phyloP scores from a whole-genome alignment of 2,888 invertebrate species.

The Agrotis segetum region DNA sequence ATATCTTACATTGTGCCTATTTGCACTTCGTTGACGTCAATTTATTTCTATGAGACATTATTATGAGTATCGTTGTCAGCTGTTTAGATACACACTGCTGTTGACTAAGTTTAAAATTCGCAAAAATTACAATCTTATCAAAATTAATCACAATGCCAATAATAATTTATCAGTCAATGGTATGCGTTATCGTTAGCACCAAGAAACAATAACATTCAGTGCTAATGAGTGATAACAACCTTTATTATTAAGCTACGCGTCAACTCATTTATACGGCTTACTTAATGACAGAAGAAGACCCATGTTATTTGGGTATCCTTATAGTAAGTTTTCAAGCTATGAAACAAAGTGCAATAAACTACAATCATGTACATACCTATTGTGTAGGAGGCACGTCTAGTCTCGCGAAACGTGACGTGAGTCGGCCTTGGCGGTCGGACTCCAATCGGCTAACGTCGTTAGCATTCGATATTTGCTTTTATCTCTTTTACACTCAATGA shows the following conservation, averaged over 20 bases:
- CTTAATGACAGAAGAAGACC: conserved; percentile 39
- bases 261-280: conserved; percentile 26
- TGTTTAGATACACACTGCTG: conserved; percentile 45
- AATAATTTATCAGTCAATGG: conserved; percentile 60
- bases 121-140: conserved; percentile 24
- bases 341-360: conserved; percentile 80
- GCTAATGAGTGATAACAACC: conserved; percentile 41
- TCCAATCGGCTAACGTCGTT: conserved; percentile 80
- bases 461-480: conserved; percentile 71
- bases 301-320: conserved; percentile 35
- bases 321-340: conserved; percentile 46
- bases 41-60: conserved; percentile 43
- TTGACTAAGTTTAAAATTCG: conserved; percentile 35
- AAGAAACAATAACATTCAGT: conserved; percentile 54
- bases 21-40: conserved; percentile 59
- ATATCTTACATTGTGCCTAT: conserved; percentile 24
- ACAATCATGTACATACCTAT: conserved; percentile 71
- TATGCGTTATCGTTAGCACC: conserved; percentile 49
- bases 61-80: conserved; percentile 47
- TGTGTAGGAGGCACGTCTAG: conserved; percentile 84
- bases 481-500: conserved; percentile 85
- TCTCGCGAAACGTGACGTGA: conserved; percentile 87
- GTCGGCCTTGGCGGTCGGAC: conserved; percentile 88
- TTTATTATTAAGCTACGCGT: conserved; percentile 21
- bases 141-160: conserved; percentile 55